phyloP scores from a whole-genome alignment of 2,888 invertebrate species.

The Arrhopalites spinosus region DNA sequence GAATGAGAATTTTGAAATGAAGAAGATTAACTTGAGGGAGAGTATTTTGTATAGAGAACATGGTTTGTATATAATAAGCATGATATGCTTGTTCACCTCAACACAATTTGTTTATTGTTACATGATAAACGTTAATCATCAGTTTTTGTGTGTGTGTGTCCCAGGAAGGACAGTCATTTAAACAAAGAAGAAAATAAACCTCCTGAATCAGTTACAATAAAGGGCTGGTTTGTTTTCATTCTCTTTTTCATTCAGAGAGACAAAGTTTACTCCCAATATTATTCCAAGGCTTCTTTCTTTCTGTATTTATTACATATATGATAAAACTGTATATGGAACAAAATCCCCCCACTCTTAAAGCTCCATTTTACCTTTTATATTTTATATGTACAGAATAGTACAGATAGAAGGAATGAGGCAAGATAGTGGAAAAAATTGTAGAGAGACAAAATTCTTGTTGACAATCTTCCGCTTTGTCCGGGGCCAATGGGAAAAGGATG shows the following conservation, averaged over 20 bases:
- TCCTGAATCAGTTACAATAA: slow-evolving; percentile 29
- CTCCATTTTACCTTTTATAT: too few species aligned
- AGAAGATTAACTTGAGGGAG: too few species aligned
- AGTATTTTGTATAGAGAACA: too few species aligned
- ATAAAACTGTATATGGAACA: background rate
- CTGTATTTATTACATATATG: background rate
- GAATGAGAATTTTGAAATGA: too few species aligned
- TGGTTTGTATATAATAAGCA: too few species aligned
- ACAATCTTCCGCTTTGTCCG: background rate
- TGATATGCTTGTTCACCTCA: background rate
- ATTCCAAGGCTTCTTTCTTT: background rate
- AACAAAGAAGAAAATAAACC: slow-evolving; percentile 25
- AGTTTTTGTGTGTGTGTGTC: too few species aligned
- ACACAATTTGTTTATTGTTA: slow-evolving; percentile 17
- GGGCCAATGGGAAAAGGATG: slow-evolving; percentile 8
- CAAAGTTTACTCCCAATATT: background rate
- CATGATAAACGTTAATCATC: slow-evolving; percentile 29
- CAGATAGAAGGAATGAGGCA: slow-evolving; percentile 1
- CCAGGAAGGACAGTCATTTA: slow-evolving; percentile 11
- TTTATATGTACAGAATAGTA: background rate
- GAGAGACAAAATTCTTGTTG: slow-evolving; percentile 18
- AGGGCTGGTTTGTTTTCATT: slow-evolving; percentile 35
- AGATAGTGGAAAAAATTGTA: background rate
- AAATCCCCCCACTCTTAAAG: too few species aligned
- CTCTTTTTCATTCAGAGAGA: too few species aligned